Conservation (phyloP, 1,140 invertebrate species). For the Halictus rubicundus region DNA sequence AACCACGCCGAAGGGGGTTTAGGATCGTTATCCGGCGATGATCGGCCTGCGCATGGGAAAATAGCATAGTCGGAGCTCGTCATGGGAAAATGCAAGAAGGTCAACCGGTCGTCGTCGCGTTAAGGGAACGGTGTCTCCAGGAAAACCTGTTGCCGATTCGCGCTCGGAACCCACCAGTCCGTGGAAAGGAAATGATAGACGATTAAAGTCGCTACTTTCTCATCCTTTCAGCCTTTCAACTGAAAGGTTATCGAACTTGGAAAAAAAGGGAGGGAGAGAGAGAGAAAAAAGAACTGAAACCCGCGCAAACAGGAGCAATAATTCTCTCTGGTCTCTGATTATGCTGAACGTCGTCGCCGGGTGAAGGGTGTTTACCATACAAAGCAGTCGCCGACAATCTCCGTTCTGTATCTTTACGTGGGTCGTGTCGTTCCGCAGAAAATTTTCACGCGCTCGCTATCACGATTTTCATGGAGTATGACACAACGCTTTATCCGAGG, state of each 20-base stretch:
- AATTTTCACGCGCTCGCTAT: no score
- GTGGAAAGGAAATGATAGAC: conserved; percentile 1
- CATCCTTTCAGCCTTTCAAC: neutral
- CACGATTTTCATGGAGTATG: no score
- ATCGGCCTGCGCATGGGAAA: neutral
- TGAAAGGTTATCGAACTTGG: conserved; percentile 1
- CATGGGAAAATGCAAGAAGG: conserved; percentile 4
- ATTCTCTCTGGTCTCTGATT: neutral
- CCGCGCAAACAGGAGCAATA: neutral
- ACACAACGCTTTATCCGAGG: no score
- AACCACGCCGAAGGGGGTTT: neutral
- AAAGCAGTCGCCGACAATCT: neutral
- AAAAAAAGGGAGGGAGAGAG: neutral
- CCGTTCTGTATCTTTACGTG: neutral
- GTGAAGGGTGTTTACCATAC: neutral
- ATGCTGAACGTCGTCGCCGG: neutral
- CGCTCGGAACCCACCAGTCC: neutral
- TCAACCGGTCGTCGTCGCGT: neutral
- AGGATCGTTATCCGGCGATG: neutral
- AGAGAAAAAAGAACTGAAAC: no score
- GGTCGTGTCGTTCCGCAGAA: neutral
- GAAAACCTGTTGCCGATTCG: conserved; percentile 4
- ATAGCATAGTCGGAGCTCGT: neutral
- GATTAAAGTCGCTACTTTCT: neutral
- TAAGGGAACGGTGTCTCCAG: neutral